Evolutionary conservation across 2,888 invertebrate genomes (phyloP), one percentile per base, ranked within the genome.

Genomic region (Magallana nippona): DNA sequence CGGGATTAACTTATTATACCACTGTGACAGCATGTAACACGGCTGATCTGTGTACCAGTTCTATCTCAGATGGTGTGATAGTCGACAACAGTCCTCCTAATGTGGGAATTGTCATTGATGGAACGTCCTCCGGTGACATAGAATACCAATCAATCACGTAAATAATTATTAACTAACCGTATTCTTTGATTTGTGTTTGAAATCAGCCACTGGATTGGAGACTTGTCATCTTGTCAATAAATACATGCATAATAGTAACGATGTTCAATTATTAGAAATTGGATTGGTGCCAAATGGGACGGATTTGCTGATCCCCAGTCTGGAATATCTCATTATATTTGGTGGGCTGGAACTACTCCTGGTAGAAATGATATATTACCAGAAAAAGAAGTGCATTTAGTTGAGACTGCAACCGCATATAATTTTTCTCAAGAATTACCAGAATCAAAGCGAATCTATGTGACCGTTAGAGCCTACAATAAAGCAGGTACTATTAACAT

Each of bases 11-110:
- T 1, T 89, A 89, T 82, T 90, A 86, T 83, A 84, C 86, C 2
- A 88, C 89, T 15, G 86, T 91, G 10, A 89, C 87, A 17, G 90
- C 89, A 1, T 91, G 91, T 86, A 91, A 91, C 83, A 84, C 86
- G 17, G 89, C 88, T 13, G 86, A 84, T 44, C 79, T 89, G 44
- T 91, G 90, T 86, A 85, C 87, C 11, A 79, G 85, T 19, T 86
- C 83, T 10, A 87, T 87, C 0, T 89, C 90, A 22, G 91, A 91
- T 84, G 91, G 90, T 13, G 82, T 91, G 77, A 55, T 90, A 57
- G 81, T 90, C 32, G 91, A 91, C 57, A 85, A 87, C 62, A 89
- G 88, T 32, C 86, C 90, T 8, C 91, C 91, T 2, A 81, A 84
- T 3, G 82, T 82, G 3, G 91, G 91, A 3, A 63, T 58, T 17